Percentiles rank a stretch among this genome's conserved stretches.
These are phyloP conservation scores for Hypolimnas misippus DNA, from an alignment of 2,888 invertebrate genomes.

Conservation along the genomic window DNA sequence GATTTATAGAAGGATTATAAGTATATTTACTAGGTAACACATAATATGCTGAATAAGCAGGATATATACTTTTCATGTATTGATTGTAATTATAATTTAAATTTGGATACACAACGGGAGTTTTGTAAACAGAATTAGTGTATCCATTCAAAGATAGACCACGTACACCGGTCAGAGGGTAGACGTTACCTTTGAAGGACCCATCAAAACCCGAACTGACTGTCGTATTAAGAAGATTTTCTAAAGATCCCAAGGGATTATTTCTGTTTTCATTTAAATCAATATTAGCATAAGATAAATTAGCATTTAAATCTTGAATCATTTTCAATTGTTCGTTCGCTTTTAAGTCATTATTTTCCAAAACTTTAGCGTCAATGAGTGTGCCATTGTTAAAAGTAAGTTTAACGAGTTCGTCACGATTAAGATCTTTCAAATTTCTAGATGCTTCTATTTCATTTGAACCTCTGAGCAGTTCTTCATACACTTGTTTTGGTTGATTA, in stretches of 20 bases:
- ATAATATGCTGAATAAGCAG: conserved; percentile 4
- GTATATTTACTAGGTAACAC: neutral
- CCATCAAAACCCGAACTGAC: neutral
- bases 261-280: conserved; percentile 11
- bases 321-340: conserved; percentile 47
- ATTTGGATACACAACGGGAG: conserved; percentile 1
- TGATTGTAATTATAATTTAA: neutral
- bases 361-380: conserved; percentile 58
- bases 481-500: conserved; percentile 50
- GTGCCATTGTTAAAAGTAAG: conserved; percentile 55
- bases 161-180: neutral
- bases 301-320: conserved; percentile 49
- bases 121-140: neutral
- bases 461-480: conserved; percentile 51
- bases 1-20: neutral
- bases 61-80: neutral
- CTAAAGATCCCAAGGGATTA: neutral
- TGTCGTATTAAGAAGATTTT: conserved; percentile 3
- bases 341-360: conserved; percentile 40
- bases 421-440: conserved; percentile 52
- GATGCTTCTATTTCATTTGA: conserved; percentile 47
- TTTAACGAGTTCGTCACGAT: conserved; percentile 54
- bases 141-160: neutral
- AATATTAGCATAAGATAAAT: conserved; percentile 39
- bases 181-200: neutral